Evolutionary conservation across 2,797 vertebrate species (phyloP).

Genomic region (Coranthus polyacanthus): DNA sequence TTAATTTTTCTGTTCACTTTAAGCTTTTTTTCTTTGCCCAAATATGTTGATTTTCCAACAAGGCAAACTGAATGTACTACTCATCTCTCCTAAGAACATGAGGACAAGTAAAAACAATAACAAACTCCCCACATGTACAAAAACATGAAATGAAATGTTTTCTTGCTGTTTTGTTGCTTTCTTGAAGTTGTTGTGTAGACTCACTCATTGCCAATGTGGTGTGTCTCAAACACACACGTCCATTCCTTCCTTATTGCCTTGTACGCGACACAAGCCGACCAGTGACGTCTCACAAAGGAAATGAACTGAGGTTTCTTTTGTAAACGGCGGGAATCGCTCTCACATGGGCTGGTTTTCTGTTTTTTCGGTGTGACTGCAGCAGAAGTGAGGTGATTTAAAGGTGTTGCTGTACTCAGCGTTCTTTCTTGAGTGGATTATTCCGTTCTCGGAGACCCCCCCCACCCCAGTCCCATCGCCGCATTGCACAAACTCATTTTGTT

Average conservation of each 20-base stretch:
- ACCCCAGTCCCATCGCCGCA: slow-evolving; percentile 60
- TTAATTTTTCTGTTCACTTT: slow-evolving; percentile 3
- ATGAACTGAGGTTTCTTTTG: slow-evolving; percentile 46
- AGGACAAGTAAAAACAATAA: slow-evolving; percentile 7
- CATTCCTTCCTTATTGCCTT: slow-evolving; percentile 51
- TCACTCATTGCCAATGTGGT: slow-evolving; percentile 60
- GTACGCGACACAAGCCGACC: slow-evolving; percentile 55
- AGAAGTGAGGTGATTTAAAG: slow-evolving; percentile 60
- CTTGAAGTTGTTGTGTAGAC: slow-evolving; percentile 34
- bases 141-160: slow-evolving; percentile 11
- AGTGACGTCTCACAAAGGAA: slow-evolving; percentile 64
- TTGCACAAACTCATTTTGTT: slow-evolving; percentile 81
- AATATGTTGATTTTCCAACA: slow-evolving; percentile 27
- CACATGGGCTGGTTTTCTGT: background rate
- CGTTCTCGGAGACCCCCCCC: background rate
- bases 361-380: slow-evolving; percentile 19
- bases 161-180: slow-evolving; percentile 18
- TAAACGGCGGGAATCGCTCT: slow-evolving; percentile 56
- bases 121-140: slow-evolving; percentile 12
- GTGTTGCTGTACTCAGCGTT: slow-evolving; percentile 7
- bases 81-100: slow-evolving; percentile 29
- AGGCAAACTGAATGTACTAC: slow-evolving; percentile 74
- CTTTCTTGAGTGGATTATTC: background rate
- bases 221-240: slow-evolving; percentile 56
- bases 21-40: slow-evolving; percentile 11